phyloP scores from a whole-genome alignment of 2,797 vertebrate genomes.

The Alfaro cultratus region DNA sequence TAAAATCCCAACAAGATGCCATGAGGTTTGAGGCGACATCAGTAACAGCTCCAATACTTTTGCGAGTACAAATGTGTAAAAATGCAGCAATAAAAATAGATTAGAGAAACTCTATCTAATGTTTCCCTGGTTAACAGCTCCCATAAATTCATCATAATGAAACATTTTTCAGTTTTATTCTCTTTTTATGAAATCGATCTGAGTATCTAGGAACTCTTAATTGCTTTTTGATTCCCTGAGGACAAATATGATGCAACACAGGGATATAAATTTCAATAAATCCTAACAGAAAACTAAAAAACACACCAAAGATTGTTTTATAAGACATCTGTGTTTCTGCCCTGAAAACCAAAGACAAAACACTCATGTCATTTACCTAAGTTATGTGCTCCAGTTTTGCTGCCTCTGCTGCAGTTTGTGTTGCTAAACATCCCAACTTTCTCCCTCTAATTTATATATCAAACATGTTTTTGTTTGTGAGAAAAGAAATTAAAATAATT shows the following conservation, averaged over 20 bases:
- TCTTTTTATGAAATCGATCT: background rate
- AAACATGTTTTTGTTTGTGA: background rate
- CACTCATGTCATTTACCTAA: background rate
- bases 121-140: background rate
- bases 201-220: background rate
- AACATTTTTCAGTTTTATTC: background rate
- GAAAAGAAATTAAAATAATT: background rate
- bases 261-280: background rate
- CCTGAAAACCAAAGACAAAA: background rate
- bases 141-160: background rate
- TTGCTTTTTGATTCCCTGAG: background rate
- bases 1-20: background rate
- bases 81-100: background rate
- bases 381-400: background rate
- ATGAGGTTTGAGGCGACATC: background rate
- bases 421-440: background rate
- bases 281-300: background rate
- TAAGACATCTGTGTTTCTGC: background rate
- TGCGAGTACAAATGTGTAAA: background rate
- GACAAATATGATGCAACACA: background rate
- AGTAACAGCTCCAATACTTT: background rate
- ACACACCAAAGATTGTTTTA: background rate
- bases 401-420: background rate
- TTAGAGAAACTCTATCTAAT: background rate
- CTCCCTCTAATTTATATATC: background rate